phyloP scores from a whole-genome alignment of 2,888 invertebrate genomes.

The Mactromeris polynyma region DNA sequence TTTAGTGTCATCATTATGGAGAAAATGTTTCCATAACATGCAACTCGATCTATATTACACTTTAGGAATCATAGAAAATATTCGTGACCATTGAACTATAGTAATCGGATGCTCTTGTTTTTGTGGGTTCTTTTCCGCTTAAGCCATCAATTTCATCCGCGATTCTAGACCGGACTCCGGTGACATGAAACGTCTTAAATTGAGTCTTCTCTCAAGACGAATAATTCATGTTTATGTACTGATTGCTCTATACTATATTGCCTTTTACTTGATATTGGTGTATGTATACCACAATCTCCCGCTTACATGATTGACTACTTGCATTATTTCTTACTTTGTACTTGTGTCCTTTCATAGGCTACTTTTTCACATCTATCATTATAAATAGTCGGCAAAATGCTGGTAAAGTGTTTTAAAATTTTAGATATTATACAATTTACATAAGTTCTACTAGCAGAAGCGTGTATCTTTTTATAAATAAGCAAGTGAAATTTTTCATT shows the following conservation, averaged over 20 bases:
- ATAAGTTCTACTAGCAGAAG: too few relatives aligned
- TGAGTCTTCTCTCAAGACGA: neutral
- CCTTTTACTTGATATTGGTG: neutral
- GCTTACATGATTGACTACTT: too few relatives aligned
- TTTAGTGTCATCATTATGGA: neutral
- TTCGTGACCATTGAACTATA: slow-evolving; percentile 4
- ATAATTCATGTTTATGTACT: neutral
- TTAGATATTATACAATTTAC: too few relatives aligned
- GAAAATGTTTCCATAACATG: neutral
- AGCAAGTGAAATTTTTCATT: too few relatives aligned
- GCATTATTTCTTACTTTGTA: too few relatives aligned
- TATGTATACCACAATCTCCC: neutral
- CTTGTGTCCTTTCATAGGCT: too few relatives aligned
- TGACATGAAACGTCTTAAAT: neutral
- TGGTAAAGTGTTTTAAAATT: too few relatives aligned
- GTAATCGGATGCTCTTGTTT: neutral
- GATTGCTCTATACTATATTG: neutral
- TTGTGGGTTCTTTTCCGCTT: neutral
- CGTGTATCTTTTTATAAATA: too few relatives aligned
- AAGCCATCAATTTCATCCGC: neutral
- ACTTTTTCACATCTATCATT: too few relatives aligned
- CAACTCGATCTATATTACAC: neutral
- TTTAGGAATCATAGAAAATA: neutral
- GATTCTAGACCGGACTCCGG: neutral
- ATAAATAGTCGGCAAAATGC: too few relatives aligned